Conservation (phyloP, 2,797 vertebrate species). For the Enteromius treurensis region DNA sequence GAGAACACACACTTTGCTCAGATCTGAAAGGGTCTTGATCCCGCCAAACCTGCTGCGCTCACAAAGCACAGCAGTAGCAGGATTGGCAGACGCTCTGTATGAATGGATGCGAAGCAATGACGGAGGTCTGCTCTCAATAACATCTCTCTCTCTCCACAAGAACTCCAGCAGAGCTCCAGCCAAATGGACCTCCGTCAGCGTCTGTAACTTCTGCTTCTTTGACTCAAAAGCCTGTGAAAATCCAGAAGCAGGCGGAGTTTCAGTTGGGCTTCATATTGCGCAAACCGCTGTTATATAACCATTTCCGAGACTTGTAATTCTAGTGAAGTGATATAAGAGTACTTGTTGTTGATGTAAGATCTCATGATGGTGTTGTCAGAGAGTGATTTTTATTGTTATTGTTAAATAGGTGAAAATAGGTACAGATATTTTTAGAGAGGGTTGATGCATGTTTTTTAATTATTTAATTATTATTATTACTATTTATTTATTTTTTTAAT, state of each 20-base stretch:
- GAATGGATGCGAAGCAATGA: conserved; percentile 14
- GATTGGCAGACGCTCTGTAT: conserved; percentile 6
- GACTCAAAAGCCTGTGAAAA: conserved; percentile 16
- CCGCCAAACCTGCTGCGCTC: not conserved
- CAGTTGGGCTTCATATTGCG: not conserved
- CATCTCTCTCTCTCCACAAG: conserved; percentile 5
- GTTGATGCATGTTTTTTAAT: not conserved
- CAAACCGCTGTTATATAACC: not conserved
- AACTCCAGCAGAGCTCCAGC: conserved; percentile 3
- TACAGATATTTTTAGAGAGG: not conserved
- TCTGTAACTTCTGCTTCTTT: conserved; percentile 13
- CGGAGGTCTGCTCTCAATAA: conserved; percentile 37
- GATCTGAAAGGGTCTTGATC: conserved; percentile 1
- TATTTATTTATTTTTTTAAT: too few species aligned
- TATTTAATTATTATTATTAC: too few species aligned
- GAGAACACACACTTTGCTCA: conserved; percentile 20
- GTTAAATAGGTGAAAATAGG: not conserved
- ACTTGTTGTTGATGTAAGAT: not conserved
- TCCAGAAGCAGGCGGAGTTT: conserved; percentile 9
- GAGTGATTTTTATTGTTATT: not conserved
- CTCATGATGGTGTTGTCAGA: not conserved
- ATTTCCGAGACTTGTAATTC: not conserved
- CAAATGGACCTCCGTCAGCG: conserved; percentile 26
- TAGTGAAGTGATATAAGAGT: not conserved
- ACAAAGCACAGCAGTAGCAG: conserved; percentile 18